These are phyloP conservation scores for Butorides virescens DNA, from an alignment of 2,113 vertebrate genomes.

Conservation along the genomic window DNA sequence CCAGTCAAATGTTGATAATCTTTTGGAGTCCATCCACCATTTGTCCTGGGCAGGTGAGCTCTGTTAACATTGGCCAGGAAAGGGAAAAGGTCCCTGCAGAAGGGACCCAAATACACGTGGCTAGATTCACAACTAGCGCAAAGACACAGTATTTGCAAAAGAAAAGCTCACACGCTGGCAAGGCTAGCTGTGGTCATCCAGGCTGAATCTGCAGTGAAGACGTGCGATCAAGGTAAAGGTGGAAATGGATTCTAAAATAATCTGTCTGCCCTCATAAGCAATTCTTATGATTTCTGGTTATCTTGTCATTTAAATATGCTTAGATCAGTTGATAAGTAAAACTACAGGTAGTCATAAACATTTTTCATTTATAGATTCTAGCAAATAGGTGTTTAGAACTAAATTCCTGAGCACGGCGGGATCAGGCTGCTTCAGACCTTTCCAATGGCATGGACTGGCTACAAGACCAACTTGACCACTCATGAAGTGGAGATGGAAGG, in stretches of 20 bases:
- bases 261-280: background rate
- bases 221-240: background rate
- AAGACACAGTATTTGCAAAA: background rate
- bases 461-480: background rate
- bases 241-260: background rate
- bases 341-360: background rate
- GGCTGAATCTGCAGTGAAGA: background rate
- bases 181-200: background rate
- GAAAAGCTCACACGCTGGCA: background rate
- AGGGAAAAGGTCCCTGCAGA: background rate
- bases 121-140: background rate
- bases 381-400: background rate
- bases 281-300: background rate
- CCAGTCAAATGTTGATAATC: background rate
- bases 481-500: background rate
- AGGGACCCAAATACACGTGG: background rate
- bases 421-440: background rate
- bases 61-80: background rate
- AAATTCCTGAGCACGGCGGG: background rate
- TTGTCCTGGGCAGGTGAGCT: background rate
- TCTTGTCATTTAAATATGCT: background rate
- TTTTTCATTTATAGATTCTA: background rate
- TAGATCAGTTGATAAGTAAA: background rate
- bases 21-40: background rate
- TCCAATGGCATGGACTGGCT: background rate